A percentile compares a stretch with the other conserved stretches of the same genome.
Conservation (phyloP, 2,113 vertebrate species). For the Phalacrocorax carbo region DNA sequence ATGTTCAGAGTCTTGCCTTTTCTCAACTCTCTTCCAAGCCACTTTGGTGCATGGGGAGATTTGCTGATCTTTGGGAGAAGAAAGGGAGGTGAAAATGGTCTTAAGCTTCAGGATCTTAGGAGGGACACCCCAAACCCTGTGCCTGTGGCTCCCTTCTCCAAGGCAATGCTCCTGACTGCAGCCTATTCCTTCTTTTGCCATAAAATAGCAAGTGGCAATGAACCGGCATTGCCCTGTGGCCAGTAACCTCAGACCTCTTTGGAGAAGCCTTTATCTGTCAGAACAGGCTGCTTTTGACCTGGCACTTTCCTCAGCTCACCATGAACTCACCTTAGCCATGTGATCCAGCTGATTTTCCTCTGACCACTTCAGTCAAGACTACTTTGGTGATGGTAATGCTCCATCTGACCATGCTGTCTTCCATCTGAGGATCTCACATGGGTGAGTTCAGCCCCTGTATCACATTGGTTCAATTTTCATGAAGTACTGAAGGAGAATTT, state of each 20-base stretch:
- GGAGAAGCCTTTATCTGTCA: neutral
- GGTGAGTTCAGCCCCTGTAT: neutral
- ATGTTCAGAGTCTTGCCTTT: neutral
- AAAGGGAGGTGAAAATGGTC: too few relatives aligned
- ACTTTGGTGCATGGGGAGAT: neutral
- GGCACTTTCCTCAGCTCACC: neutral
- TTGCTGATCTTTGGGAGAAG: neutral
- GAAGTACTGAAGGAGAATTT: neutral
- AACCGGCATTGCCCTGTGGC: neutral
- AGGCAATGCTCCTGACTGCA: neutral
- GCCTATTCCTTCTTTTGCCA: neutral
- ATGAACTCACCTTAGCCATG: neutral
- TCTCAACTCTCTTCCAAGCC: neutral
- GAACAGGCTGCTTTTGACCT: neutral
- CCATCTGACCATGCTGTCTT: neutral
- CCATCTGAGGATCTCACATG: accelerated
- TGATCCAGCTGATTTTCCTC: neutral
- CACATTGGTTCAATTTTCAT: neutral
- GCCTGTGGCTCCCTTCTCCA: neutral
- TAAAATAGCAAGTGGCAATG: neutral
- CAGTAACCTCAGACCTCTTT: neutral
- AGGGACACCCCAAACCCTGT: neutral
- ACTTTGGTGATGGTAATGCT: neutral
- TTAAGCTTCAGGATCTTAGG: neutral
- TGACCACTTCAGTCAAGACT: neutral